Evolutionary conservation across 2,888 invertebrate species (phyloP).

Genomic region (Polietes domitor): DNA sequence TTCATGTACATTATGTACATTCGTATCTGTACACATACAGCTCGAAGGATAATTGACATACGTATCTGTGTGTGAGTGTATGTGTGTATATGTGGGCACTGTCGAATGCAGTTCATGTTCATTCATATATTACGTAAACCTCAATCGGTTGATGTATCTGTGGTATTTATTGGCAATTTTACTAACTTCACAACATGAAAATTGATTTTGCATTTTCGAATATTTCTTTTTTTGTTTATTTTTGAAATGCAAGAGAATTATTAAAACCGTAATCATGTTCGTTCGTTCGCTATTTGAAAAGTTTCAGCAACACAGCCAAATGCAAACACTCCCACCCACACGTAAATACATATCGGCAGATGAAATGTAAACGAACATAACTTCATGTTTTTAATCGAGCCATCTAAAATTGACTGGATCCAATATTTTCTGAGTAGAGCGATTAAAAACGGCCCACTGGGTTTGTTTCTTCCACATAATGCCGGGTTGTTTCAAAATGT

Average conservation of each 20-base stretch:
- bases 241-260: slow-evolving; percentile 57
- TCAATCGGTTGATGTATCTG: slow-evolving; percentile 53
- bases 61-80: neutral
- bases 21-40: neutral
- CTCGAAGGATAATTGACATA: slow-evolving; percentile 26
- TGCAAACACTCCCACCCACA: slow-evolving; percentile 35
- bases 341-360: neutral
- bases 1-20: neutral
- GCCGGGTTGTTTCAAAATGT: too few species aligned
- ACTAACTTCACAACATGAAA: slow-evolving; percentile 47
- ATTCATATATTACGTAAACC: slow-evolving; percentile 43
- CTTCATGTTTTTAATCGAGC: too few species aligned
- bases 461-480: too few species aligned
- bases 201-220: slow-evolving; percentile 59
- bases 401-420: too few species aligned
- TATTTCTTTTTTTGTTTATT: slow-evolving; percentile 43
- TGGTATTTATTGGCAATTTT: slow-evolving; percentile 56
- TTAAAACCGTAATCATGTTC: slow-evolving; percentile 60
- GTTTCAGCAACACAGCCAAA: slow-evolving; percentile 49
- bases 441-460: too few species aligned
- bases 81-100: slow-evolving; percentile 10
- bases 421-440: too few species aligned
- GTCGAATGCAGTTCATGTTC: too few species aligned
- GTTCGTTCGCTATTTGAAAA: slow-evolving; percentile 42
- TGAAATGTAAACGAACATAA: neutral